Conservation (phyloP, 2,797 vertebrate species). For the Brachyrhaphis roseni region DNA sequence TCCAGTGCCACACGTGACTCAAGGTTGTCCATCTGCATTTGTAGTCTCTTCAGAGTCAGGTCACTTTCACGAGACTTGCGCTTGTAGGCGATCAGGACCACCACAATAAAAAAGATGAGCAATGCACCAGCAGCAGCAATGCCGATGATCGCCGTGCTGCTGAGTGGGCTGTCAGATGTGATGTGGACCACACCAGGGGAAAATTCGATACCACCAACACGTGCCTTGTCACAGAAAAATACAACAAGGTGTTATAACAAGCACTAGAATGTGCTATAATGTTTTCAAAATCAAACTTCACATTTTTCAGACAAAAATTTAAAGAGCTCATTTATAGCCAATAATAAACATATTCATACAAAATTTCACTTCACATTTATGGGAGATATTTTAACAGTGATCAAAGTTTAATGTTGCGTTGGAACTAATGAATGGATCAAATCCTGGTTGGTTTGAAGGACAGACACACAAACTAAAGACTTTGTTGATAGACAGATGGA, state of each 20-base stretch:
- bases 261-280: not conserved
- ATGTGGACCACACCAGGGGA: constrained; percentile 97
- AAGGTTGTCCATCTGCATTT: constrained; percentile 99
- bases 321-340: not conserved
- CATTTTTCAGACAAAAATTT: not conserved
- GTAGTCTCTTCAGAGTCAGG: constrained; percentile 94
- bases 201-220: constrained; percentile 95
- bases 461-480: not conserved
- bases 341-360: not conserved
- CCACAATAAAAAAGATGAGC: constrained; percentile 95
- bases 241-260: constrained; percentile 3
- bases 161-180: constrained; percentile 95
- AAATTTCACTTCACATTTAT: not conserved
- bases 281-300: not conserved
- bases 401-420: not conserved
- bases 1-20: constrained; percentile 98
- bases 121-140: constrained; percentile 93
- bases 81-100: constrained; percentile 97
- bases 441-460: not conserved
- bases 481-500: not conserved
- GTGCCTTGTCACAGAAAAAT: constrained; percentile 80
- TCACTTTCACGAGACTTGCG: constrained; percentile 97
- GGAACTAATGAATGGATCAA: not conserved
- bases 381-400: not conserved
- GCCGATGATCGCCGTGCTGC: constrained; percentile 94